phyloP scores from a whole-genome alignment of 2,888 invertebrate genomes.

The Teleogryllus oceanicus region DNA sequence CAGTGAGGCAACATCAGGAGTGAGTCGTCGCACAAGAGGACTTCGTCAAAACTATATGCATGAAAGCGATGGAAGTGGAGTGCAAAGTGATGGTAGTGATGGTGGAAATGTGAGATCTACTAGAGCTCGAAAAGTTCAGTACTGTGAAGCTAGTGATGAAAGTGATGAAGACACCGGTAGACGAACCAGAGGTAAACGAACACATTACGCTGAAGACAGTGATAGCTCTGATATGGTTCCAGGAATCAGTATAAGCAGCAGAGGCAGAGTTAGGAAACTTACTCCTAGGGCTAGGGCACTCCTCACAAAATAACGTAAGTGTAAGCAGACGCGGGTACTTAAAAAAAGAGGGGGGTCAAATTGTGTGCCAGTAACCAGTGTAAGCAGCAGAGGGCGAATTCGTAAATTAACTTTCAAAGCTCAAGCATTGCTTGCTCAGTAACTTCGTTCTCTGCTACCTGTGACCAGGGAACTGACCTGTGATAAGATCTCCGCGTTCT shows the following conservation, averaged over 20 bases:
- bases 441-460: not conserved
- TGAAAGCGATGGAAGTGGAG: slow-evolving; percentile 41
- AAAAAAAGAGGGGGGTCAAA: slow-evolving; percentile 35
- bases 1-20: not conserved
- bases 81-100: slow-evolving; percentile 43
- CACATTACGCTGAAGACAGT: slow-evolving; percentile 48
- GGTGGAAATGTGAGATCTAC: slow-evolving; percentile 28
- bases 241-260: slow-evolving; percentile 64
- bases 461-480: not conserved
- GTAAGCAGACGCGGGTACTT: not conserved
- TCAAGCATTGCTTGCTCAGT: slow-evolving; percentile 56
- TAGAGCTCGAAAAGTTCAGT: slow-evolving; percentile 23
- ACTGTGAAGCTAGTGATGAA: slow-evolving; percentile 37
- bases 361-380: slow-evolving; percentile 48
- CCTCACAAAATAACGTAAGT: slow-evolving; percentile 40
- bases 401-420: slow-evolving; percentile 78
- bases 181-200: slow-evolving; percentile 49
- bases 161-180: slow-evolving; percentile 39
- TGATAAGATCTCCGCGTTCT: not conserved
- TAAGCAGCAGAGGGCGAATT: slow-evolving; percentile 79
- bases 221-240: slow-evolving; percentile 27
- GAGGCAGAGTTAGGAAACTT: slow-evolving; percentile 79
- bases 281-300: slow-evolving; percentile 74
- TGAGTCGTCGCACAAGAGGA: not conserved
- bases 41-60: slow-evolving; percentile 22